Evolutionary conservation across 2,113 vertebrate genomes (phyloP).

Genomic region (Mesocricetus auratus): DNA sequence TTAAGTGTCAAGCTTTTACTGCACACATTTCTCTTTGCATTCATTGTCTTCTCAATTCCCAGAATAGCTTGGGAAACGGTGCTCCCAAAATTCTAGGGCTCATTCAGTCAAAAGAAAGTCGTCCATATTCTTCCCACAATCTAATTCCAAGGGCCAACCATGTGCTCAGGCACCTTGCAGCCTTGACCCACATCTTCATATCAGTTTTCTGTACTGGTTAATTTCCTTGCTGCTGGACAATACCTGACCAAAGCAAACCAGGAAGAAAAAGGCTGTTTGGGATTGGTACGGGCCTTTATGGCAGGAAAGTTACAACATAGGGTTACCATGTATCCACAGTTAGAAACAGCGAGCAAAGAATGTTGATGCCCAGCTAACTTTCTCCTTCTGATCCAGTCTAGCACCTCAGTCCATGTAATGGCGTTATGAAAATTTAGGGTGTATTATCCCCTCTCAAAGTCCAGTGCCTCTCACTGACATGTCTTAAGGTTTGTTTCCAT

Average conservation of each 20-base stretch:
- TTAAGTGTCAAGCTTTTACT: not conserved
- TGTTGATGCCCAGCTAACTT: too few species aligned
- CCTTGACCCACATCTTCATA: too few species aligned
- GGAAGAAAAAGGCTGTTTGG: not conserved
- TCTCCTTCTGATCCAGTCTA: not conserved
- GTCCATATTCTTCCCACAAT: not conserved
- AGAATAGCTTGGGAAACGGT: not conserved
- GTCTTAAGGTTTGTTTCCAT: not conserved
- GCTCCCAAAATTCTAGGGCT: not conserved
- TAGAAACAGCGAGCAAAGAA: not conserved
- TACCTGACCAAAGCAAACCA: too few species aligned
- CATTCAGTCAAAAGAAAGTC: too few species aligned
- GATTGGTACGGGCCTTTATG: too few species aligned
- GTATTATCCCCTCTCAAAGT: not conserved
- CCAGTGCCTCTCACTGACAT: not conserved
- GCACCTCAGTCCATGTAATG: too few species aligned
- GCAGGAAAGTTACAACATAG: not conserved
- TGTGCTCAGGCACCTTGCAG: not conserved
- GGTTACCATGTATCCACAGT: not conserved
- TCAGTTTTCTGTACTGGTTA: not conserved
- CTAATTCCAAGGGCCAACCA: not conserved
- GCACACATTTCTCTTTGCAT: not conserved
- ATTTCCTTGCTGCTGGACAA: not conserved
- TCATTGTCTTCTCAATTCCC: not conserved
- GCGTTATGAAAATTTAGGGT: not conserved